A percentile compares a stretch with the other conserved stretches of the same genome.
phyloP scores from a whole-genome alignment of 1,140 invertebrate species.

The Contarinia nasturtii region DNA sequence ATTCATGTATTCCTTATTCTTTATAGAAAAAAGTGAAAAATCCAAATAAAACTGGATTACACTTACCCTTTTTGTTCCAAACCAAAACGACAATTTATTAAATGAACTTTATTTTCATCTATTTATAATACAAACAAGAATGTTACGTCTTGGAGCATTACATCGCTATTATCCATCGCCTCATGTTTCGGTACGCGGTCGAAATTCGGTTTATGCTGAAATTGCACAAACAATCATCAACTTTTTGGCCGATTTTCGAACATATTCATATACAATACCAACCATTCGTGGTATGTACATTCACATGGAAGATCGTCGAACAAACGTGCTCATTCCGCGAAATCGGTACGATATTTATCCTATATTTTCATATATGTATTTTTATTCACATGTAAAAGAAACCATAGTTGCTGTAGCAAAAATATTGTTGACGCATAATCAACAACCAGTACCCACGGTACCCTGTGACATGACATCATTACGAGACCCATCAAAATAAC shows the following conservation, averaged over 20 bases:
- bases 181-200: slow-evolving; percentile 55
- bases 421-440: no score
- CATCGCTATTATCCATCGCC: slow-evolving; percentile 79
- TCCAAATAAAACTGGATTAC: no score
- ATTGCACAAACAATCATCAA: slow-evolving; percentile 85
- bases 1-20: no score
- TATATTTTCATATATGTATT: neutral
- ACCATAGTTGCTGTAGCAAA: no score
- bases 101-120: slow-evolving; percentile 54
- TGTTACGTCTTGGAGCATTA: slow-evolving; percentile 66
- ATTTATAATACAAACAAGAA: no score
- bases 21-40: no score
- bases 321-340: slow-evolving; percentile 55
- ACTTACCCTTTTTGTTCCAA: no score
- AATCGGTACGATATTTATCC: slow-evolving; percentile 32
- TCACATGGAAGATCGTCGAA: slow-evolving; percentile 70
- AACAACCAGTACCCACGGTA: no score
- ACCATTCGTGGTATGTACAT: slow-evolving; percentile 58
- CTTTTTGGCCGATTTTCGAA: slow-evolving; percentile 71
- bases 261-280: slow-evolving; percentile 68
- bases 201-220: slow-evolving; percentile 70
- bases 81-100: neutral
- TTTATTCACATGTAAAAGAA: neutral
- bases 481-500: no score
- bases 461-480: no score